These are phyloP conservation scores for Cephalopachus bancanus DNA, from an alignment of 2,797 vertebrate genomes.

Conservation along the genomic window DNA sequence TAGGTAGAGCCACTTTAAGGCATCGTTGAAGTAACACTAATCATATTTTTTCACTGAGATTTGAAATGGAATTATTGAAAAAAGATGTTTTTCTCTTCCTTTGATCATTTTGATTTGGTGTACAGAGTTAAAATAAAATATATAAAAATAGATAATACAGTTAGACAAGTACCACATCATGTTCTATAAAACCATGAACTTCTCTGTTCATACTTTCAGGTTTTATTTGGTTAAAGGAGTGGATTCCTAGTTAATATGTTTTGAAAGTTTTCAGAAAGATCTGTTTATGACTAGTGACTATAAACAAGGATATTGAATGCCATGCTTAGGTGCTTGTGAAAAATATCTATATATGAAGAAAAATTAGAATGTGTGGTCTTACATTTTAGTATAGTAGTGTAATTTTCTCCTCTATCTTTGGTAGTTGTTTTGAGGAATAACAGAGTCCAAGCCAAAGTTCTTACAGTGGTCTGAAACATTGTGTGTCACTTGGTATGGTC, in stretches of 20 bases:
- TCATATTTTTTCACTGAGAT: slow-evolving; percentile 1
- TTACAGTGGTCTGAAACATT: background rate
- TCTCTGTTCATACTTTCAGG: background rate
- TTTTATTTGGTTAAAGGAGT: background rate
- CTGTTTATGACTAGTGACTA: background rate
- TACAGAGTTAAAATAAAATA: background rate
- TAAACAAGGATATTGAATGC: background rate
- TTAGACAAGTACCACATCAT: background rate
- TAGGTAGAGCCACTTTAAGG: background rate
- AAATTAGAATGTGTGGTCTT: background rate
- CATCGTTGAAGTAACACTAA: background rate
- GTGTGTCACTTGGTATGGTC: background rate
- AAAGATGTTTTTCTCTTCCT: slow-evolving; percentile 9
- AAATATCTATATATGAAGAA: background rate
- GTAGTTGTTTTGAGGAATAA: background rate
- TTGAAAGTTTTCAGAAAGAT: slow-evolving; percentile 26
- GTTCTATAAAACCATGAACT: background rate
- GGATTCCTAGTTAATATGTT: background rate
- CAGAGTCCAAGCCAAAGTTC: background rate
- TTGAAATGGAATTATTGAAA: slow-evolving; percentile 59
- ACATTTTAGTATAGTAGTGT: background rate
- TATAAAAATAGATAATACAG: background rate
- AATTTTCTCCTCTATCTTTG: background rate
- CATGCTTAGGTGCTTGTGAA: background rate
- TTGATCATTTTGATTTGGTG: slow-evolving; percentile 44